Percentiles rank a stretch among this genome's conserved stretches.
Conservation (phyloP, 1,140 invertebrate species). For the Latrodectus geometricus region DNA sequence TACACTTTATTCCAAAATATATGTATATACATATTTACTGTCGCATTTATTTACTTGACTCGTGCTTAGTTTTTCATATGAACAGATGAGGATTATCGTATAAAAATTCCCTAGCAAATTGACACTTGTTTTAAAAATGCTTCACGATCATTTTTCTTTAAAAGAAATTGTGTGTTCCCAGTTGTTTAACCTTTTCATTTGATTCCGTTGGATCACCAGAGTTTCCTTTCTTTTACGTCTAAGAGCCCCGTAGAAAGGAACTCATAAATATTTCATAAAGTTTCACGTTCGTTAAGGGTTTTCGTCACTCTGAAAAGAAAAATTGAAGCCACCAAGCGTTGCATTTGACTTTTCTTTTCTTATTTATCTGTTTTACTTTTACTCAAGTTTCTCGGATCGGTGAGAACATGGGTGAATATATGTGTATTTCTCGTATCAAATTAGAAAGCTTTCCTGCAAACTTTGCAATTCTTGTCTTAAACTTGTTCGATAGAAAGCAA, state of each 20-base stretch:
- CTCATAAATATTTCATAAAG: constrained; percentile 53
- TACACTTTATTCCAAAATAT: no score
- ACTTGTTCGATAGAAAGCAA: constrained; percentile 29
- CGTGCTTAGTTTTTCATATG: no score
- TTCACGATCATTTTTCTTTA: not conserved
- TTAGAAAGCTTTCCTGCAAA: constrained; percentile 41
- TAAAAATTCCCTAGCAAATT: no score
- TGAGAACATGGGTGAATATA: not conserved
- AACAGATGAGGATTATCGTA: no score
- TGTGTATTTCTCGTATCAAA: constrained; percentile 33
- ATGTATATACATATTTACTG: no score
- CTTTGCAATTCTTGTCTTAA: constrained; percentile 18
- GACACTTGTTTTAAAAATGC: not conserved
- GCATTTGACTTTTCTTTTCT: constrained; percentile 1
- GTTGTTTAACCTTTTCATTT: constrained; percentile 20
- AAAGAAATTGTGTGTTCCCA: not conserved
- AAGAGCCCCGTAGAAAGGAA: not conserved
- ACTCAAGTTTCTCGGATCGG: not conserved
- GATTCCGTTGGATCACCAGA: not conserved
- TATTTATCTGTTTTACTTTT: not conserved
- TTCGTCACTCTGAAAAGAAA: not conserved
- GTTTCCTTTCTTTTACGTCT: constrained; percentile 2
- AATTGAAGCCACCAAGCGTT: not conserved
- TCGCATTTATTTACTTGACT: no score
- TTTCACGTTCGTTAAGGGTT: constrained; percentile 40